Evolutionary conservation across 2,113 vertebrate genomes (phyloP).

Genomic region (Synchiropus splendidus): DNA sequence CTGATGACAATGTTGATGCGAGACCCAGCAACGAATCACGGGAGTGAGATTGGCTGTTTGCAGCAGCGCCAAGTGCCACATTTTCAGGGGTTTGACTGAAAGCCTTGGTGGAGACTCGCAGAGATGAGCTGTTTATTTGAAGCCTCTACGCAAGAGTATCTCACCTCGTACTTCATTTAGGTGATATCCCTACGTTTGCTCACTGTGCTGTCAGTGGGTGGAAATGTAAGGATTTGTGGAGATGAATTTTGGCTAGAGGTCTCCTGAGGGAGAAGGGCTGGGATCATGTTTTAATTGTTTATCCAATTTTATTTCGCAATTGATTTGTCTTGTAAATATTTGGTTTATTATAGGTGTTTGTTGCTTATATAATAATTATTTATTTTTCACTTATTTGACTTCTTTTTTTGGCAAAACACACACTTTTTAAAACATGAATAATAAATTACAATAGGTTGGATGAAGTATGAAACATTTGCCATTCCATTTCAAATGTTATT

Average conservation of each 20-base stretch:
- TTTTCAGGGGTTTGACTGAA: slow-evolving; percentile 33
- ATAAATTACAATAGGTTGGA: too few species aligned
- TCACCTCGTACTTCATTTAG: slow-evolving; percentile 49
- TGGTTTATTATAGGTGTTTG: too few species aligned
- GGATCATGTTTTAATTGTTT: too few species aligned
- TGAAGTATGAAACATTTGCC: too few species aligned
- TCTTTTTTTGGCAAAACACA: too few species aligned
- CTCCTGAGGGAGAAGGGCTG: too few species aligned
- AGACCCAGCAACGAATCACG: slow-evolving; percentile 45
- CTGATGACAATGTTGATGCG: slow-evolving; percentile 76
- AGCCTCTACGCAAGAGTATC: slow-evolving; percentile 46
- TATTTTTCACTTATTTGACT: too few species aligned
- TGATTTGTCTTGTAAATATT: too few species aligned
- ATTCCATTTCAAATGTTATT: too few species aligned
- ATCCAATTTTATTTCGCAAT: too few species aligned
- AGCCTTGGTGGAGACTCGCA: slow-evolving; percentile 32
- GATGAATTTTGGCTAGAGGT: slow-evolving; percentile 56
- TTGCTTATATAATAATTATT: too few species aligned
- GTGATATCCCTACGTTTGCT: slow-evolving; percentile 37
- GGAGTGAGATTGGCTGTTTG: slow-evolving; percentile 71
- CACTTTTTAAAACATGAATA: too few species aligned
- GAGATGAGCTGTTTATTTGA: slow-evolving; percentile 66
- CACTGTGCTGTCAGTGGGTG: slow-evolving; percentile 38
- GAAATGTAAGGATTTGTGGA: slow-evolving; percentile 24
- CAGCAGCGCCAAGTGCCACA: slow-evolving; percentile 67